Percentiles rank a stretch among this genome's conserved stretches.
These are phyloP conservation scores for Crenichthys baileyi DNA, from an alignment of 2,797 vertebrate species.

Conservation along the genomic window DNA sequence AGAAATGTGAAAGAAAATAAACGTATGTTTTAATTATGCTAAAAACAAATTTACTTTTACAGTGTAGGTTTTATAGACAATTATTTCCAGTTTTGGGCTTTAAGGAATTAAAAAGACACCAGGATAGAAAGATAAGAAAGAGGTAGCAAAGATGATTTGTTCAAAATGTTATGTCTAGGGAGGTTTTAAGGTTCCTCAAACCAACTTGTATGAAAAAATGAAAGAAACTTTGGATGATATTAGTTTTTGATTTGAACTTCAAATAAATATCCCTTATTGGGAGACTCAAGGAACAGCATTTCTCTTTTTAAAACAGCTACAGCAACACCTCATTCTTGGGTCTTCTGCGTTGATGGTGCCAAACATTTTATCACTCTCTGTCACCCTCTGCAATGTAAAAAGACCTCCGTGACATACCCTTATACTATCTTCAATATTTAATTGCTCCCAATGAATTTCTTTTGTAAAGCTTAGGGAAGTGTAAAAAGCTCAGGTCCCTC, in stretches of 20 bases:
- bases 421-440: constrained; percentile 66
- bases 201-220: neutral
- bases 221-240: neutral
- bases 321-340: neutral
- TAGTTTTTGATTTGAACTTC: neutral
- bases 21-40: neutral
- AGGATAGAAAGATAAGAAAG: neutral
- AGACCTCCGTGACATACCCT: constrained; percentile 27
- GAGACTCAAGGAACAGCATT: neutral
- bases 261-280: neutral
- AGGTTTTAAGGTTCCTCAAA: neutral
- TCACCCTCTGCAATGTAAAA: constrained; percentile 24
- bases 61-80: neutral
- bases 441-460: constrained; percentile 57
- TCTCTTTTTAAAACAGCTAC: neutral
- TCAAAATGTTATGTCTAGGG: neutral
- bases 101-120: neutral
- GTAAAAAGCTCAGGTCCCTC: constrained; percentile 59
- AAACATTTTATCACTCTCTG: constrained; percentile 44
- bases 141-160: neutral
- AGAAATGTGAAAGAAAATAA: neutral
- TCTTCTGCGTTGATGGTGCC: neutral
- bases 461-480: constrained; percentile 64
- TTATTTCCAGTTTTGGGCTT: neutral
- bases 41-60: neutral